Base-by-base conservation (phyloP, 23 tunicate genomes). In the Ascidia mentula region DNA sequence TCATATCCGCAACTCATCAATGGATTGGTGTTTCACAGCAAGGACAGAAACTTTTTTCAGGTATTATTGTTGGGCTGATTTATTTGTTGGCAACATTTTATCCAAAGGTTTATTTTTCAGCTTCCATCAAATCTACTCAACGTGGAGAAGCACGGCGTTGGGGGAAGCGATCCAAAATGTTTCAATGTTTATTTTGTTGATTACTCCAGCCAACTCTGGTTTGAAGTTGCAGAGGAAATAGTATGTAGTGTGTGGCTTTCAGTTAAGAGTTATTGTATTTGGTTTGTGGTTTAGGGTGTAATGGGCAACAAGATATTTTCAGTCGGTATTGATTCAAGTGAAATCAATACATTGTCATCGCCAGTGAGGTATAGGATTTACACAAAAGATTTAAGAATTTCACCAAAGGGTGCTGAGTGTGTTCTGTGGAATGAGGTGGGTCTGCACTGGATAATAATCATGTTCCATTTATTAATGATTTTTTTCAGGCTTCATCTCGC, bases 401-500 rank as follows among this genome's bases (percentile, higher is more conserved):
- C 96, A 20, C 96, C 96, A 0, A 53, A 85, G 85, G 89, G 89
- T 0, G 89, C 96, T 17, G 89, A 90, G 69, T 90, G 96, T 73
- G 96, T 90, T 31, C 36, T 90, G 15, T 90, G 96, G 96, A 85
- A 81, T 45, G 86, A 90, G 81, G 96, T 90, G 20, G n/a, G n/a
- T n/a, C n/a, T n/a, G n/a, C n/a, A n/a, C n/a, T n/a, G n/a, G n/a
- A n/a, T n/a, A n/a, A n/a, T n/a, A n/a, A n/a, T n/a, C n/a, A n/a
- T n/a, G n/a, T n/a, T n/a, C n/a, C n/a, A n/a, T n/a, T n/a, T n/a
- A n/a, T n/a, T n/a, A n/a, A n/a, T n/a, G 38, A 31, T n/a, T 82
- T 5, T 32, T 59, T 40, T 60, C 81, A 90, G 96, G 96, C 96
- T 28, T 90, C 89, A 20, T 69, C 78, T 0, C 28, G 79, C 5